phyloP scores from a whole-genome alignment of 1,140 invertebrate species.

The Drosophila tristis region DNA sequence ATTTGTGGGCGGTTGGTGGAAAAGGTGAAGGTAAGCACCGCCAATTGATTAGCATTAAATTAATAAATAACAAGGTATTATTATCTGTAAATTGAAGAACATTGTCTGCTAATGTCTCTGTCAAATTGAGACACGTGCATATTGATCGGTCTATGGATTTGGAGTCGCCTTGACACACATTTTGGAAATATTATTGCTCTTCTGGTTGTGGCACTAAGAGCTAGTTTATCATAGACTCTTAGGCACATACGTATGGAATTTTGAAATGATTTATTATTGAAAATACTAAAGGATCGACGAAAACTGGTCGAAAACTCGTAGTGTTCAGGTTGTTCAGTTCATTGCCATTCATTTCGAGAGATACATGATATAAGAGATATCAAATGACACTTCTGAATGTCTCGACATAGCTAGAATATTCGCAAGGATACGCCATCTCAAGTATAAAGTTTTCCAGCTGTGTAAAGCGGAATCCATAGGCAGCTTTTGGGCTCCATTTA shows the following conservation, averaged over 20 bases:
- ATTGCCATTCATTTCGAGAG: no score
- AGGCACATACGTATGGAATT: neutral
- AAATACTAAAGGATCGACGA: no score
- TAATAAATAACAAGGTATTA: conserved; percentile 8
- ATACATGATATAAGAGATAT: no score
- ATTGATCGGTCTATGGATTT: neutral
- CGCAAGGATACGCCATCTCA: neutral
- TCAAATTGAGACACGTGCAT: conserved; percentile 21
- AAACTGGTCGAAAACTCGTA: no score
- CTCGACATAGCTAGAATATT: neutral
- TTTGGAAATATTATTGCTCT: neutral
- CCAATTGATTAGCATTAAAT: conserved; percentile 29
- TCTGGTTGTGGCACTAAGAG: no score
- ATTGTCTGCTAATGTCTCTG: conserved; percentile 13
- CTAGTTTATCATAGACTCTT: no score
- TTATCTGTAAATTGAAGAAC: conserved; percentile 26
- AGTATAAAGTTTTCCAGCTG: neutral
- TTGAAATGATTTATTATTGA: neutral
- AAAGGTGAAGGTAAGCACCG: conserved; percentile 51
- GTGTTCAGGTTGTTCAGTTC: no score
- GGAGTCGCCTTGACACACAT: conserved; percentile 8
- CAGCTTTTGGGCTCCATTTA: conserved; percentile 3
- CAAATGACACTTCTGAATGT: no score
- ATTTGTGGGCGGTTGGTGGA: conserved; percentile 45
- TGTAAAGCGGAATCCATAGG: neutral